These are phyloP conservation scores for Plectrocnemia conspersa DNA, from an alignment of 1,140 invertebrate genomes.

Conservation along the genomic window DNA sequence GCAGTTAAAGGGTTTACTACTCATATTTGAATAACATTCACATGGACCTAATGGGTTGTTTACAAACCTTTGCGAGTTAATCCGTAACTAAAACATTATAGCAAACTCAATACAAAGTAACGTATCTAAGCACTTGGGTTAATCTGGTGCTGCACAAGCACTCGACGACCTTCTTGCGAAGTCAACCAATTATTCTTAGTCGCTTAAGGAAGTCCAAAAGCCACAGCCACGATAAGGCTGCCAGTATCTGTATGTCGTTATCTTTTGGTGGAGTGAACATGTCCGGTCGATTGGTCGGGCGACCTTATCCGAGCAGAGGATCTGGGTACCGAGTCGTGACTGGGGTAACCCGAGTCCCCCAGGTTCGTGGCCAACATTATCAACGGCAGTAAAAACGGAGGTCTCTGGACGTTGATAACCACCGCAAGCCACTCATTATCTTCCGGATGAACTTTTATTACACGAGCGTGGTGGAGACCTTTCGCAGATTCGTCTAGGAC, in stretches of 20 bases:
- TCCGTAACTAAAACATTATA: too few relatives aligned
- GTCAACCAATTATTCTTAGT: conserved; percentile 3
- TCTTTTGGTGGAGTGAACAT: conserved; percentile 5
- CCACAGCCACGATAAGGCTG: background rate
- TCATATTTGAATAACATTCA: too few relatives aligned
- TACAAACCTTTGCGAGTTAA: too few relatives aligned
- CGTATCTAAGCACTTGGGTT: too few relatives aligned
- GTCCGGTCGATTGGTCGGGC: conserved; percentile 4
- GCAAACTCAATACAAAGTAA: too few relatives aligned
- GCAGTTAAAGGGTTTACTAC: too few relatives aligned
- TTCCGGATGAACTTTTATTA: background rate
- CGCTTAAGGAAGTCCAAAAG: background rate
- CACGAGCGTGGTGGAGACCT: background rate
- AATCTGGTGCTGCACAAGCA: background rate
- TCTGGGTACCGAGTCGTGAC: background rate
- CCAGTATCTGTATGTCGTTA: background rate
- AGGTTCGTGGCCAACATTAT: background rate
- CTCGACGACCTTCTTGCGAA: background rate
- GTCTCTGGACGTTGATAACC: background rate
- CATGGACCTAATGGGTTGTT: too few relatives aligned
- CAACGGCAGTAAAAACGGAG: conserved; percentile 1
- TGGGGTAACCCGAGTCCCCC: background rate
- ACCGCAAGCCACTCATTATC: background rate
- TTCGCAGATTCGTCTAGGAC: background rate
- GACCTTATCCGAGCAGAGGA: background rate